Base-by-base conservation (phyloP, 2,113 vertebrate genomes). In the Carlito syrichta region DNA sequence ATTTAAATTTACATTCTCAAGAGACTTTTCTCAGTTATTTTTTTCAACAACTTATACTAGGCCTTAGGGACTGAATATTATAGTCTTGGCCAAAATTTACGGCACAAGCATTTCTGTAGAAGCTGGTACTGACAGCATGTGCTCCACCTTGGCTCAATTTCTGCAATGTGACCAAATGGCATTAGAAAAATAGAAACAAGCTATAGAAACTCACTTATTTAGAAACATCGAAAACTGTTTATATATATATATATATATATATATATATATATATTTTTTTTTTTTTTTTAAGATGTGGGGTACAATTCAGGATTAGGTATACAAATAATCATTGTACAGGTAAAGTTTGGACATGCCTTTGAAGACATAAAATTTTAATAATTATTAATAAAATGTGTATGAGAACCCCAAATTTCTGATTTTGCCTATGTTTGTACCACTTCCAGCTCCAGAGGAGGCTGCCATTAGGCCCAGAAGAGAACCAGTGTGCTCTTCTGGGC, bases 131-230 rank as follows among this genome's bases (percentile, higher is more conserved):
- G 11, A 40, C 3, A 45, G 22, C 5, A 12, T 1, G 7, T 14
- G 4, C 17, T 38, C 20, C 10, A 19, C 17, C 32, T 79, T 27
- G 8, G 45, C 43, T 77, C 16, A 1, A 45, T 79, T 79, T 93
- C 52, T 93, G 10, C 40, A 54, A 19, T 62, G 82, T 85, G 66
- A 91, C 83, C 50, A 52, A 96, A 50, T 82, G 40, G 45, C 30
- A 43, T n/a, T 48, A 82, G 38, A 52, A 38, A 97, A 88, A 54
- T 32, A 43, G 38, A 95, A 78, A 78, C 19, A 38, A 83, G 54
- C 20, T 82, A 93, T 96, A 54, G 20, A 7, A 12, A 71, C 43
- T 95, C 45, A 92, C 10, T 83, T 69, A 90, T 54, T 86, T 63
- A 85, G 38, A 76, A 76, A n/a, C n/a, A n/a, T n/a, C n/a, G n/a